phyloP scores from a whole-genome alignment of 2,113 vertebrate species.

The Heterochromis multidens region DNA sequence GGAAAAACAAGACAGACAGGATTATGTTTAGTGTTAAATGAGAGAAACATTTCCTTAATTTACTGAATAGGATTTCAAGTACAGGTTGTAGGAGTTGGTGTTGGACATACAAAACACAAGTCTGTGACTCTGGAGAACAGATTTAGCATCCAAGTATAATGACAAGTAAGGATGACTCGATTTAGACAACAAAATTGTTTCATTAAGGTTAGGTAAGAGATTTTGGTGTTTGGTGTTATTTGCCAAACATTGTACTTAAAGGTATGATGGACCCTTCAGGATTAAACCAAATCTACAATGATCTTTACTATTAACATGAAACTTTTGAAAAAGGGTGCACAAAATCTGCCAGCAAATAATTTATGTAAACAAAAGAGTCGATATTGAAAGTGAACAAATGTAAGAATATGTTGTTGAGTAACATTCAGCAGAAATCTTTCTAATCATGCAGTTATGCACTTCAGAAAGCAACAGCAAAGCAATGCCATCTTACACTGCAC shows the following conservation, averaged over 20 bases:
- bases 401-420: neutral
- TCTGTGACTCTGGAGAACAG: no score
- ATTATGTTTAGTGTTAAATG: neutral
- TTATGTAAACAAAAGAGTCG: neutral
- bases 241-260: neutral
- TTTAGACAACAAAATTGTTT: neutral
- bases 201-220: neutral
- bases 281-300: neutral
- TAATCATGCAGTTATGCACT: neutral
- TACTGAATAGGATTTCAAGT: neutral
- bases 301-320: no score
- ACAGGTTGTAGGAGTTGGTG: neutral
- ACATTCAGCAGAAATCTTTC: neutral
- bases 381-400: neutral
- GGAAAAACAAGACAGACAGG: neutral
- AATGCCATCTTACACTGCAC: neutral
- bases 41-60: neutral
- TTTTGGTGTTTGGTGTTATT: neutral
- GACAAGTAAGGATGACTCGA: no score
- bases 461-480: neutral
- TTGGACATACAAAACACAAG: neutral
- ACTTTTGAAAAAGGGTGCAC: neutral
- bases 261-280: neutral
- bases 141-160: no score
- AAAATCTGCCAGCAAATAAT: neutral